These are phyloP conservation scores for Nineta flava DNA, from an alignment of 2,888 invertebrate genomes.

Conservation along the genomic window DNA sequence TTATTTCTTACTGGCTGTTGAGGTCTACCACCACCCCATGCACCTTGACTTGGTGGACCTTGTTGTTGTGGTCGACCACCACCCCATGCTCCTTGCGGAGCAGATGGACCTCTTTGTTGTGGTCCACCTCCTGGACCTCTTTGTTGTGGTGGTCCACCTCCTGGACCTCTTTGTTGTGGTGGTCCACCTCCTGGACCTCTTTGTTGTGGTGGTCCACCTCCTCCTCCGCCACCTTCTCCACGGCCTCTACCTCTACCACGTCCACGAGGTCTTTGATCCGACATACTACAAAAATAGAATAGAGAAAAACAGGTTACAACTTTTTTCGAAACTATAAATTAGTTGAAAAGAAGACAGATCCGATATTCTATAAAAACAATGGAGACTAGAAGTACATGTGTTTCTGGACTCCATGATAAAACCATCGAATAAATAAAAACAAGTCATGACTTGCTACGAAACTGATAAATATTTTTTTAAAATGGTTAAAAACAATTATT, in stretches of 20 bases:
- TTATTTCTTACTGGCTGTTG: background rate
- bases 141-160: background rate
- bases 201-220: conserved; percentile 15
- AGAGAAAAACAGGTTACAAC: background rate
- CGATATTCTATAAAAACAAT: no score
- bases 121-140: background rate
- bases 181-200: conserved; percentile 10
- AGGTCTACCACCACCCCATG: conserved; percentile 15
- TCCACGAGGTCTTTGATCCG: conserved; percentile 21
- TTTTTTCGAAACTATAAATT: conserved; percentile 13
- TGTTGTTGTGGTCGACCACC: background rate
- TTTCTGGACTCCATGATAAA: no score
- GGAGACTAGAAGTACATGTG: no score
- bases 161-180: conserved; percentile 9
- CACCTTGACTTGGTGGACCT: background rate
- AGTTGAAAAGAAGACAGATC: background rate
- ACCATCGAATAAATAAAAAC: no score
- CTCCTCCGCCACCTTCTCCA: conserved; percentile 16
- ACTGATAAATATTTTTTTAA: no score
- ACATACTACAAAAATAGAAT: background rate
- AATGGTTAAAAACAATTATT: no score
- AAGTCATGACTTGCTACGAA: no score
- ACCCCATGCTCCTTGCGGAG: conserved; percentile 9
- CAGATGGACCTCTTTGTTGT: background rate
- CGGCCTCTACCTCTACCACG: conserved; percentile 18